phyloP scores from a whole-genome alignment of 2,113 vertebrate species.

The Tenrec ecaudatus region DNA sequence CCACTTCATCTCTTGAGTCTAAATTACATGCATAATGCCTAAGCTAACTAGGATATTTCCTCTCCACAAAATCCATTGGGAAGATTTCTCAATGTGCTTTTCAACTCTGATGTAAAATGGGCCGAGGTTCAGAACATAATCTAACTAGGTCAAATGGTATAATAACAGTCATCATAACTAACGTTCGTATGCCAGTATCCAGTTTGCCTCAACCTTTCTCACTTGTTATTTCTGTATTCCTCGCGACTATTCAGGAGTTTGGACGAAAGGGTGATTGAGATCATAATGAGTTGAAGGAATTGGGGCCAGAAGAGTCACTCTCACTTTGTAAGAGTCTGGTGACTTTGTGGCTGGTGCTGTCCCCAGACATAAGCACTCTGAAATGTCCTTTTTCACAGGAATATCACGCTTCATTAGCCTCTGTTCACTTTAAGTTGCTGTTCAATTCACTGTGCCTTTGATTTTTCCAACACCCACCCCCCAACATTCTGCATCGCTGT shows the following conservation, averaged over 20 bases:
- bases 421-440: neutral
- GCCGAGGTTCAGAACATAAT: constrained; percentile 53
- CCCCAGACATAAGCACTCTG: neutral
- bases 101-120: constrained; percentile 67
- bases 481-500: neutral
- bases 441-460: neutral
- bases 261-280: neutral
- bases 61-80: constrained; percentile 46
- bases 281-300: neutral
- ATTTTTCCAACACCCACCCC: neutral
- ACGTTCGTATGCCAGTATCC: constrained; percentile 66
- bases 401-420: neutral
- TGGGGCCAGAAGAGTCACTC: neutral
- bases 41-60: constrained; percentile 67
- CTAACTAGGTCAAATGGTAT: constrained; percentile 63
- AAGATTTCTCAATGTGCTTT: constrained; percentile 69
- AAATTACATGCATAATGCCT: constrained; percentile 75
- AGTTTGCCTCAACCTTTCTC: constrained; percentile 25
- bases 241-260: neutral
- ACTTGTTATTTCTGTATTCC: neutral
- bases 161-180: constrained; percentile 68
- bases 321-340: neutral
- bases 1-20: constrained; percentile 49
- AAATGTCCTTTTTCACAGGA: neutral
- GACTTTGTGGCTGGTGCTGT: neutral